These are phyloP conservation scores for Drosophila atroscutellata DNA, from an alignment of 2,888 invertebrate genomes.

Conservation along the genomic window DNA sequence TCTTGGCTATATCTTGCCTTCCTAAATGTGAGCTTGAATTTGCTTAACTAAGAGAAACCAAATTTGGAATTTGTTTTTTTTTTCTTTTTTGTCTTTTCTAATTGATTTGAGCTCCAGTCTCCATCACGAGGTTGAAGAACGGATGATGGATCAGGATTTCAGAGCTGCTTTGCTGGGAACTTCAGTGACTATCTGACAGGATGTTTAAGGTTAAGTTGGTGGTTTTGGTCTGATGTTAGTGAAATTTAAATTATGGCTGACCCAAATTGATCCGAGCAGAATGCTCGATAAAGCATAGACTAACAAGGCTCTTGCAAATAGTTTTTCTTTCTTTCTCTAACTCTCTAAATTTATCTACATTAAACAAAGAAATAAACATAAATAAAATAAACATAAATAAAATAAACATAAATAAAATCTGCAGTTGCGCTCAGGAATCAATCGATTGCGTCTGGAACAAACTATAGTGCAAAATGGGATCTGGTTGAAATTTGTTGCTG, in stretches of 20 bases:
- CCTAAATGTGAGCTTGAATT: background rate
- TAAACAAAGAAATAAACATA: background rate
- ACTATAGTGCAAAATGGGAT: background rate
- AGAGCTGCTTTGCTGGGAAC: background rate
- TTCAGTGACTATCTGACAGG: background rate
- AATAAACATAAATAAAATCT: background rate
- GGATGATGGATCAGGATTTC: no score
- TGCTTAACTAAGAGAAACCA: background rate
- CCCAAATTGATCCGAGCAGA: no score
- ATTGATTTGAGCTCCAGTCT: no score
- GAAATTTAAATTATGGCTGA: background rate
- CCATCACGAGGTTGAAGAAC: no score
- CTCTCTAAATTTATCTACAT: background rate
- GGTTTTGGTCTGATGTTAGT: background rate
- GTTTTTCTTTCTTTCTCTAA: background rate
- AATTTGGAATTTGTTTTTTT: no score
- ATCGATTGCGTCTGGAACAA: slow-evolving; percentile 25
- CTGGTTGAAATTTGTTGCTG: slow-evolving; percentile 26
- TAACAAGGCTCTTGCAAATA: background rate
- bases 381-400: background rate
- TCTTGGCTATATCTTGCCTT: background rate
- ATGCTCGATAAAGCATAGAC: no score
- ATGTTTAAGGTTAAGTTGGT: background rate
- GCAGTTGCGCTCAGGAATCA: slow-evolving; percentile 4
- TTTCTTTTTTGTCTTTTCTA: no score